Evolutionary conservation across 2,797 vertebrate genomes (phyloP).

Genomic region (Lithobates sylvaticus): DNA sequence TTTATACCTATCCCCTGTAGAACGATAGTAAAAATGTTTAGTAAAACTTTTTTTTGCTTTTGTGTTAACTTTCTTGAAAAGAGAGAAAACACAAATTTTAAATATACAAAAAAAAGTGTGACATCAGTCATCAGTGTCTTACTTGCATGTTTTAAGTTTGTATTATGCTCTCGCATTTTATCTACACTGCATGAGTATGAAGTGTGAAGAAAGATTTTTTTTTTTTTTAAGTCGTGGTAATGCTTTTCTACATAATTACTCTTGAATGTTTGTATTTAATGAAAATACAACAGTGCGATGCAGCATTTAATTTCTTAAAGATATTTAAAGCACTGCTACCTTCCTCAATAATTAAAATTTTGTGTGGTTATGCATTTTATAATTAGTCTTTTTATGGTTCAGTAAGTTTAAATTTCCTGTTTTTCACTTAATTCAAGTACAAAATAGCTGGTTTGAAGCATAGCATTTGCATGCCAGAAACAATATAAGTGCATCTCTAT

Average conservation of each 20-base stretch:
- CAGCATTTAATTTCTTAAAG: constrained; percentile 23
- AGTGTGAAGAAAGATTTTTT: constrained; percentile 28
- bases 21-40: too few species aligned
- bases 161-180: constrained; percentile 17
- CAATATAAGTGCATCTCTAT: too few species aligned
- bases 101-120: too few species aligned
- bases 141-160: not conserved
- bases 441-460: constrained; percentile 9
- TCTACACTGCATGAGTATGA: not conserved
- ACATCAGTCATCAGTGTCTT: too few species aligned
- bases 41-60: too few species aligned
- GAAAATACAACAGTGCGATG: constrained; percentile 18
- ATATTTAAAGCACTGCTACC: constrained; percentile 47
- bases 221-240: constrained; percentile 34
- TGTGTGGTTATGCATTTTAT: constrained; percentile 47
- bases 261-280: constrained; percentile 28
- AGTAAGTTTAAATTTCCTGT: constrained; percentile 26
- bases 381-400: constrained; percentile 49
- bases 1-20: too few species aligned
- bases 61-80: too few species aligned
- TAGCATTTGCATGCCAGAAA: too few species aligned
- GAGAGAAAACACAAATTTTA: too few species aligned
- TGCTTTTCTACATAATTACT: constrained; percentile 19
- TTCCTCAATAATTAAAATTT: constrained; percentile 45
- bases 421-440: constrained; percentile 33